Evolutionary conservation across 2,797 vertebrate genomes (phyloP).

Genomic region (Paguma larvata): DNA sequence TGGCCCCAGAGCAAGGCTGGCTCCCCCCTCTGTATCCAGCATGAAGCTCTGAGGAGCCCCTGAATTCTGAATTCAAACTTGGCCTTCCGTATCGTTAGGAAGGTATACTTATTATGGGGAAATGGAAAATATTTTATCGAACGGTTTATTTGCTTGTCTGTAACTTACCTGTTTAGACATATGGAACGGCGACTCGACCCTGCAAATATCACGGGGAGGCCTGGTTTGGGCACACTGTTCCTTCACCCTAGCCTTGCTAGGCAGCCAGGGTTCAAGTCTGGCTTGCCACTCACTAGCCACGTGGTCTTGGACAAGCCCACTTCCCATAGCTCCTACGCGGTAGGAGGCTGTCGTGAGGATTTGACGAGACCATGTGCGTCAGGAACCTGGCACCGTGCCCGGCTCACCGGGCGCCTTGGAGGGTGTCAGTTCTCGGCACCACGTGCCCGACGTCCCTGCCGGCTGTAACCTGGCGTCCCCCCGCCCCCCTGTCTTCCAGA

Average conservation of each 20-base stretch:
- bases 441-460: neutral
- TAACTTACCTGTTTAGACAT: neutral
- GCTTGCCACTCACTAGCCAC: neutral
- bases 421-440: neutral
- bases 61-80: neutral
- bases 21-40: neutral
- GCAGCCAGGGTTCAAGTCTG: neutral
- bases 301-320: neutral
- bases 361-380: neutral
- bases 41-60: neutral
- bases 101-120: neutral
- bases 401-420: neutral
- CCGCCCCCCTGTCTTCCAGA: constrained; percentile 87
- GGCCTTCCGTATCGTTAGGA: constrained; percentile 7
- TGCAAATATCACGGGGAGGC: neutral
- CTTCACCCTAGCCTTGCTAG: neutral
- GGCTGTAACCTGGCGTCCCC: neutral
- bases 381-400: neutral
- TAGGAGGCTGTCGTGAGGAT: neutral
- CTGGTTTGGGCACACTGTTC: neutral
- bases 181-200: neutral
- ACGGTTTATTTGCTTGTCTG: neutral
- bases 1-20: no score
- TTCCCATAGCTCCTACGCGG: no score
- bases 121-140: neutral